These are phyloP conservation scores for Hydrochoerus hydrochaeris DNA, from an alignment of 2,113 vertebrate genomes.

Conservation along the genomic window DNA sequence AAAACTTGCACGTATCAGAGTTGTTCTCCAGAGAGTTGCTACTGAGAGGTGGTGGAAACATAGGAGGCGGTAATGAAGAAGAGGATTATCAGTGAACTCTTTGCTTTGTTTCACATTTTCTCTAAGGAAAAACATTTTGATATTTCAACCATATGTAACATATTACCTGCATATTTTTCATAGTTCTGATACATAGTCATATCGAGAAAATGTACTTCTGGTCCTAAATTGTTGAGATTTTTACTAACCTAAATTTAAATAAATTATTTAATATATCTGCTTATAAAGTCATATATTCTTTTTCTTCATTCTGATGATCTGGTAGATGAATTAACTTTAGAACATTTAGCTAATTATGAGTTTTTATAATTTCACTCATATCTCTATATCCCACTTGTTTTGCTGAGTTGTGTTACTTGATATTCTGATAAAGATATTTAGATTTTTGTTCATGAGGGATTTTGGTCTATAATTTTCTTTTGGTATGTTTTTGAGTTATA, in stretches of 20 bases:
- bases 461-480: background rate
- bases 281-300: background rate
- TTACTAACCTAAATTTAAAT: constrained; percentile 29
- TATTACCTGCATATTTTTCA: background rate
- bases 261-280: background rate
- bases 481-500: background rate
- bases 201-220: background rate
- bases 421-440: background rate
- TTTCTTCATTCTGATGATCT: background rate
- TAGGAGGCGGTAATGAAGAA: background rate
- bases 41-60: background rate
- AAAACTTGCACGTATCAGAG: background rate
- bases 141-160: background rate
- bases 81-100: background rate
- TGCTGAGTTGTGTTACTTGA: background rate
- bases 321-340: background rate
- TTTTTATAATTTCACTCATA: background rate
- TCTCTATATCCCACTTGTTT: background rate
- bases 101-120: background rate
- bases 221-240: background rate
- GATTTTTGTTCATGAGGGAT: background rate
- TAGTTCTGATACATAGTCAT: background rate
- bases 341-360: background rate
- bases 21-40: background rate
- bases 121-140: background rate